These are phyloP conservation scores for Paracanthobrama guichenoti DNA, from an alignment of 2,113 vertebrate species.

Conservation along the genomic window DNA sequence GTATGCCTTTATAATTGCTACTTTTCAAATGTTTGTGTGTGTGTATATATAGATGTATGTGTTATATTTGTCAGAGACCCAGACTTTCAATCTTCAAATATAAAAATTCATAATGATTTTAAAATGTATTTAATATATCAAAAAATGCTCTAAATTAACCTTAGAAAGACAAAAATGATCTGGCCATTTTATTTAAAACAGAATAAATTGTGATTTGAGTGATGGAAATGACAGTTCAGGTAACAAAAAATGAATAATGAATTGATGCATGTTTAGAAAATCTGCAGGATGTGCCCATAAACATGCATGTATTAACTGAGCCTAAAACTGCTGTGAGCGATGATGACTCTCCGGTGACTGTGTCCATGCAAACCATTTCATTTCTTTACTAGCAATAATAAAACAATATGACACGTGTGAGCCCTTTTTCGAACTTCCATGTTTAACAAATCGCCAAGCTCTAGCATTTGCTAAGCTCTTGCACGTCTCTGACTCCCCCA, in stretches of 20 bases:
- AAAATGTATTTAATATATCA: background rate
- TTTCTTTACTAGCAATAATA: background rate
- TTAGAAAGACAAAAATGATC: background rate
- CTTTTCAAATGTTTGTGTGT: background rate
- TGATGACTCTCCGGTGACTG: background rate
- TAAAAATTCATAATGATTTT: too few relatives aligned
- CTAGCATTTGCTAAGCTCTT: background rate
- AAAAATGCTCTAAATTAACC: background rate
- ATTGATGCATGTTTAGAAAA: background rate
- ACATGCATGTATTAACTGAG: background rate
- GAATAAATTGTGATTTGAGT: background rate
- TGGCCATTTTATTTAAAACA: background rate
- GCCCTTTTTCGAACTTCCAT: slow-evolving; percentile 2
- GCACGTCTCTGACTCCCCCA: background rate
- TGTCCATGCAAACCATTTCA: background rate
- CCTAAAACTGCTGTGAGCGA: background rate
- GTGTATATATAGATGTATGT: background rate
- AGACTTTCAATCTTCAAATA: background rate
- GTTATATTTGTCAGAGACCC: background rate
- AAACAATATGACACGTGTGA: background rate
- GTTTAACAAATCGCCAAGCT: slow-evolving; percentile 23
- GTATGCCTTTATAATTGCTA: background rate
- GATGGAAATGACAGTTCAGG: background rate
- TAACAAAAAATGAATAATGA: background rate
- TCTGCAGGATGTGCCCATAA: background rate